Evolutionary conservation across 2,797 vertebrate genomes (phyloP), one percentile per base, ranked within the genome.

Genomic region (Tapirus indicus): DNA sequence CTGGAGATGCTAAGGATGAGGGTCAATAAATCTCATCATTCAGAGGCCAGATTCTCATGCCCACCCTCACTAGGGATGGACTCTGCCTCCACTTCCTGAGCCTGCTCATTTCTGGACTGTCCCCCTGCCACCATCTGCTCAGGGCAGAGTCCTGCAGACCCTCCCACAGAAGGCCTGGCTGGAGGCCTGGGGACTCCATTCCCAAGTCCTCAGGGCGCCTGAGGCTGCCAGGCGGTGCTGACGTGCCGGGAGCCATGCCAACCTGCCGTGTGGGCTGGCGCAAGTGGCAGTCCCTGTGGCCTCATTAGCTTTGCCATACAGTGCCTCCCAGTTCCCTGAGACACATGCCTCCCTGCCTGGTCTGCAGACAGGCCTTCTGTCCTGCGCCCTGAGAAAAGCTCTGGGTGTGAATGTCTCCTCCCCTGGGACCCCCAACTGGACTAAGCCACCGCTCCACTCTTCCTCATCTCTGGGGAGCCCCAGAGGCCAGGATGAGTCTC

Each of bases 291-390:
- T 93, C 96, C 90, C 96, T 44, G 35, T 78, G 92, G 94, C 80
- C 97, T 97, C 97, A 97, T 98, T 97, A 97, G 96, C 74, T 94
- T 80, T 78, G 62, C 47, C 25, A 38, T n/a, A 91, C n/a, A 13
- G 32, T 9, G 84, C 29, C 84, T 94, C 66, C 62, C 56, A 7
- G 32, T 10, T 92, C 78, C 95, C 92, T 64, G 18, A 41, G 90
- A 58, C 4, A 38, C 69, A 27, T 2, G 29, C 83, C 44, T 93
- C 47, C 68, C 71, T 2, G 71, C 56, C 56, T 58, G 80, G 49
- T 87, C 47, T 75, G 84, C 90, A 75, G 72, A 75, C 38, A 64
- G 83, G n/a, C 16, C 82, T 66, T 75, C 20, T 16, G 13, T n/a
- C 47, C 68, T 21, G 41, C 10, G 60, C 68, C 72, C 74, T 62